A percentile compares a stretch with the other conserved stretches of the same genome.
phyloP scores from a whole-genome alignment of 2,113 vertebrate species.

The Burhinus oedicnemus region DNA sequence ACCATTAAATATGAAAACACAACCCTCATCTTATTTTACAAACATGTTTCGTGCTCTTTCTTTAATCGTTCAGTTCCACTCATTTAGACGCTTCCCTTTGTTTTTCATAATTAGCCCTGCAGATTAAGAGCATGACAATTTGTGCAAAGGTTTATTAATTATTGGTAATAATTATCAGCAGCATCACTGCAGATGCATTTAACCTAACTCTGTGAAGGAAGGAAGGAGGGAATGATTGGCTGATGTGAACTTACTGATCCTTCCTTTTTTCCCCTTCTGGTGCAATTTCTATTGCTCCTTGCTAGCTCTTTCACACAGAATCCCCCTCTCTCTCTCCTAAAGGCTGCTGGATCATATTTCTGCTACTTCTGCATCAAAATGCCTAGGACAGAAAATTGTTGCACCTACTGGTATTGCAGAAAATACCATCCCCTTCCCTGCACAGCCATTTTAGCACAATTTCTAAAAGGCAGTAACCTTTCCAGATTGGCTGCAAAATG shows the following conservation, averaged over 20 bases:
- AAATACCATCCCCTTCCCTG: neutral
- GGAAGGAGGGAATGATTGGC: neutral
- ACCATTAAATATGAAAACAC: neutral
- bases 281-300: neutral
- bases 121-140: neutral
- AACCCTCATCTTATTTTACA: neutral
- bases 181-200: neutral
- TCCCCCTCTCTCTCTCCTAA: neutral
- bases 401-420: neutral
- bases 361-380: neutral
- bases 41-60: neutral
- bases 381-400: neutral
- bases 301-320: neutral
- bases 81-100: neutral
- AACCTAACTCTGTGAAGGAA: neutral
- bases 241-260: neutral
- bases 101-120: neutral
- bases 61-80: neutral
- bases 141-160: neutral
- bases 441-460: neutral
- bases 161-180: neutral
- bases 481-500: neutral
- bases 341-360: neutral
- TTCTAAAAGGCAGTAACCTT: neutral
- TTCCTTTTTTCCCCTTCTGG: neutral